Percentiles rank a stretch among this genome's conserved stretches.
phyloP scores from a whole-genome alignment of 2,797 vertebrate genomes.

The Poecilia velifera region DNA sequence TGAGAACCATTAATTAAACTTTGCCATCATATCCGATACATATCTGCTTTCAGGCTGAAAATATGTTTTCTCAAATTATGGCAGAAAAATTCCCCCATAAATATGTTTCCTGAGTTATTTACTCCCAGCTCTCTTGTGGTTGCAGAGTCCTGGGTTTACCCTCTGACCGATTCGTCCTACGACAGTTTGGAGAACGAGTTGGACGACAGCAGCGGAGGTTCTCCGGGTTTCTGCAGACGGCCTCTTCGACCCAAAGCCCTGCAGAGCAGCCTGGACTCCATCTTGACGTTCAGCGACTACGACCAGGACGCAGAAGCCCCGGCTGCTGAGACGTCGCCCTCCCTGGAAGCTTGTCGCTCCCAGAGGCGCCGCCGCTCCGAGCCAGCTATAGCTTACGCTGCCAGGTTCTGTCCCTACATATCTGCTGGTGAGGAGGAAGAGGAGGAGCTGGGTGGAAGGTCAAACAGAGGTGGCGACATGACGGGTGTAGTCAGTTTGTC shows the following conservation, averaged over 20 bases:
- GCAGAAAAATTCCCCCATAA: too few species aligned
- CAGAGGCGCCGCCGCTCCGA: conserved; percentile 67
- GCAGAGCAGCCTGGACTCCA: conserved; percentile 88
- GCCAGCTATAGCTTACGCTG: conserved; percentile 71
- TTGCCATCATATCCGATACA: too few species aligned
- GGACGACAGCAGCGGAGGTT: conserved; percentile 79
- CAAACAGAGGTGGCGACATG: neutral
- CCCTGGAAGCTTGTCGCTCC: conserved; percentile 14
- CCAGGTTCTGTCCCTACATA: conserved; percentile 53
- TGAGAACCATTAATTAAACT: too few species aligned
- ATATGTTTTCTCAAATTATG: too few species aligned
- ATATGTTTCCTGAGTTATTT: too few species aligned
- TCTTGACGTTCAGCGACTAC: conserved; percentile 89
- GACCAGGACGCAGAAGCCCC: conserved; percentile 75
- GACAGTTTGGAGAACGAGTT: conserved; percentile 94
- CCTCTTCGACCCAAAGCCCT: conserved; percentile 64
- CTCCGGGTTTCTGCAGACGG: conserved; percentile 72
- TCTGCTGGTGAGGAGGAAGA: conserved; percentile 47
- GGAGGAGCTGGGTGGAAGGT: conserved; percentile 10
- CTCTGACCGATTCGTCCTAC: conserved; percentile 91
- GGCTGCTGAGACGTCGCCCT: conserved; percentile 23
- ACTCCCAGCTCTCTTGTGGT: too few species aligned
- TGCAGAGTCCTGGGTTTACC: conserved; percentile 60
- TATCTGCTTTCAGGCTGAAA: too few species aligned
- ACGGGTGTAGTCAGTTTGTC: conserved; percentile 76